Base-by-base conservation (phyloP, 2,797 vertebrate species). In the Chloroceryle amazona region DNA sequence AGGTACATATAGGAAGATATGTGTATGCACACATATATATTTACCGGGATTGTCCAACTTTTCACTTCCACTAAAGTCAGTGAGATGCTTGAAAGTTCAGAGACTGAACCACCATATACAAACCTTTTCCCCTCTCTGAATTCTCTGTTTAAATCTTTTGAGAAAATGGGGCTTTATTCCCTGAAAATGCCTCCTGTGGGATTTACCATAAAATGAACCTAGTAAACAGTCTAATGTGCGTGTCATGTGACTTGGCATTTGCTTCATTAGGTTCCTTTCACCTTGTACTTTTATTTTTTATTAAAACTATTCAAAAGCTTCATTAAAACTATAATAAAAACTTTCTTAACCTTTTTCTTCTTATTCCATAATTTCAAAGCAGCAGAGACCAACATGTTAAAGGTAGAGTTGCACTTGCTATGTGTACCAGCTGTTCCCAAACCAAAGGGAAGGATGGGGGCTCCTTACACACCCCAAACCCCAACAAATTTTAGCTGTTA, bases 11-110 rank as follows among this genome's bases (percentile, higher is more conserved):
- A 11, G 13, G 20, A 42, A 29, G 39, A 18, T 21, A 13, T 4
- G 2, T 31, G 6, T 31, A 6, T 7, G 35, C 49, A 28, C 17
- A 18, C 15, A n/a, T 1, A 13, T 6, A 11, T 3, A 18, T 65
- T 81, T 52, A 65, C 37, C 29, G 58, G 33, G 8, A 3, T 39
- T n/a, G 20, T 42, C 21, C 39, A 62, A 1, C 7, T 46, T 80
- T 73, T 79, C 19, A 23, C 9, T 86, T 11, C 4, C 7, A 20
- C 29, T 79, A 11, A 57, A 65, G 25, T 70, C 28, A 39, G 15
- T 25, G n/a, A 31, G 13, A 33, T 55, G 39, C 29, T 62, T 58
- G 35, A 51, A 79, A 92, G 57, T 47, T 78, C 49, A 74, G 58
- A 65, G 42, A 3, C 54, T 81, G n/a, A 70, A 39, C 16, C 91